These are phyloP conservation scores for Caenorhabditis doughertyi DNA, from an alignment of 2,888 invertebrate species.

Conservation along the genomic window DNA sequence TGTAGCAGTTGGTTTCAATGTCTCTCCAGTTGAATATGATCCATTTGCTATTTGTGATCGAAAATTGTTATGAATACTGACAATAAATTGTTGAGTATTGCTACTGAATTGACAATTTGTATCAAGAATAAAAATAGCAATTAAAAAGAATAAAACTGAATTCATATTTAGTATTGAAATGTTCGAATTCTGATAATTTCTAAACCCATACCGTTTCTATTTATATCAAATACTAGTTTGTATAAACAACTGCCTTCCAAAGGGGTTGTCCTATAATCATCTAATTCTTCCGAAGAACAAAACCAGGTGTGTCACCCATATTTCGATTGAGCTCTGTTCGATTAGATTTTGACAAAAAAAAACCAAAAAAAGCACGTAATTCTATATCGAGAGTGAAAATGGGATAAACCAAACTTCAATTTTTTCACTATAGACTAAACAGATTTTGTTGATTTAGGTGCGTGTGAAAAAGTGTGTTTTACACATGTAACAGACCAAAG, in stretches of 20 bases:
- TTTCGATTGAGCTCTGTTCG: slow-evolving; percentile 24
- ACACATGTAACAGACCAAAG: too few relatives aligned
- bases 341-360: slow-evolving; percentile 27
- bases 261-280: slow-evolving; percentile 28
- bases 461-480: too few relatives aligned
- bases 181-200: slow-evolving; percentile 32
- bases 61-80: slow-evolving; percentile 38
- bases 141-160: not conserved
- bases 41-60: slow-evolving; percentile 48
- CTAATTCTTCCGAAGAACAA: slow-evolving; percentile 40
- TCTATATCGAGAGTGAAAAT: slow-evolving; percentile 7
- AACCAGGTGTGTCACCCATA: slow-evolving; percentile 30
- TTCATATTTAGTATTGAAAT: too few relatives aligned
- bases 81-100: slow-evolving; percentile 41
- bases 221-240: slow-evolving; percentile 39
- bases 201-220: slow-evolving; percentile 7
- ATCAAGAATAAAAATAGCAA: not conserved
- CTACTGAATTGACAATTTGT: slow-evolving; percentile 38
- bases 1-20: slow-evolving; percentile 24
- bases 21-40: slow-evolving; percentile 32
- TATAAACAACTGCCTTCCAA: slow-evolving; percentile 32
- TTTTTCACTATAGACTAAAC: too few relatives aligned
- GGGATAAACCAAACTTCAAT: slow-evolving; percentile 31
- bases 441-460: slow-evolving; percentile 29
- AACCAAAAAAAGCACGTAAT: not conserved